These are phyloP conservation scores for Eilema depressum DNA, from an alignment of 2,888 invertebrate genomes.

Conservation along the genomic window DNA sequence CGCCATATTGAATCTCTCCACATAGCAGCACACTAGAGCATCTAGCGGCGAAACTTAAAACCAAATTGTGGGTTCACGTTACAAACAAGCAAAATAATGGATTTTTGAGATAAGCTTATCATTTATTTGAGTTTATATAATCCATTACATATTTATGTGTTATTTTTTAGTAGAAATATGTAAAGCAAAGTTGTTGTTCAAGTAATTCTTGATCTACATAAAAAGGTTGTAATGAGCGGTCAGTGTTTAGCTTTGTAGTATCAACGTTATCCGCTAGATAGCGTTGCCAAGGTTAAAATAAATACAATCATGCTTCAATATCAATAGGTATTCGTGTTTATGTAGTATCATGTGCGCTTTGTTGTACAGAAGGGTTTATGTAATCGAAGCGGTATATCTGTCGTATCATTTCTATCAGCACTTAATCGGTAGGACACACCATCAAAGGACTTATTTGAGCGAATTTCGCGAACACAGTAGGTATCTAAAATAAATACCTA, in stretches of 20 bases:
- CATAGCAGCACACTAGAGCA: constrained; percentile 67
- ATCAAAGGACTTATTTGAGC: constrained; percentile 16
- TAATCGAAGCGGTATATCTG: constrained; percentile 34
- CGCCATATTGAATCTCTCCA: constrained; percentile 84
- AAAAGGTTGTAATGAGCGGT: constrained; percentile 19
- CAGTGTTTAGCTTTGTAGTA: constrained; percentile 37
- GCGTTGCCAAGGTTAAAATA: constrained; percentile 58
- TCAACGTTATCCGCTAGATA: constrained; percentile 54
- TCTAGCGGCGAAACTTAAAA: constrained; percentile 72
- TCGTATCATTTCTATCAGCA: constrained; percentile 31
- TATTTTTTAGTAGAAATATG: not conserved
- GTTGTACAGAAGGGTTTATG: constrained; percentile 42
- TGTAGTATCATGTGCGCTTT: constrained; percentile 45
- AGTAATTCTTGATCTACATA: not conserved
- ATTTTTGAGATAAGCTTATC: not conserved
- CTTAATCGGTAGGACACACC: constrained; percentile 24
- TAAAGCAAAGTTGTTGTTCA: not conserved
- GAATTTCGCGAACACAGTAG: not conserved
- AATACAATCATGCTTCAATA: constrained; percentile 44
- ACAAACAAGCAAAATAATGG: constrained; percentile 21
- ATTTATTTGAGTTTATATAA: not conserved
- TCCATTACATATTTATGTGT: not conserved
- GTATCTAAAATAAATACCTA: no score
- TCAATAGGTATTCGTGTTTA: constrained; percentile 48
- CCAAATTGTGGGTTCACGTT: constrained; percentile 49